Evolutionary conservation across 2,888 invertebrate species (phyloP).

Genomic region (Panzeria rudis): DNA sequence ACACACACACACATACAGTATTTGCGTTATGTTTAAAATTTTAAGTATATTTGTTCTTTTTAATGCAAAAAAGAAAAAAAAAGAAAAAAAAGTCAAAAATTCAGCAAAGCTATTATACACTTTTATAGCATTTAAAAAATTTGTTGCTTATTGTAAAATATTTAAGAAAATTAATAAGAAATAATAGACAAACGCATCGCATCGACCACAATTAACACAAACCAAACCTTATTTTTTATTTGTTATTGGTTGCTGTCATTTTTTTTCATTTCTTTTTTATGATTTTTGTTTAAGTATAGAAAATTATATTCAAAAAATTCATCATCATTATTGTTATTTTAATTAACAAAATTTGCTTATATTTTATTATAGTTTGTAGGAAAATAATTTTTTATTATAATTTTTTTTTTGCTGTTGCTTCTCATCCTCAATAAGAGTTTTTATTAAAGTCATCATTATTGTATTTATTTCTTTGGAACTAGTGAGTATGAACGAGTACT

Average conservation of each 20-base stretch:
- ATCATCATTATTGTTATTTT: conserved; percentile 42
- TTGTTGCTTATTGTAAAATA: too few species aligned
- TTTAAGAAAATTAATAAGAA: neutral
- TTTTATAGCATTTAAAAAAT: neutral
- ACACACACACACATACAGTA: neutral
- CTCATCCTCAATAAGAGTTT: conserved; percentile 66
- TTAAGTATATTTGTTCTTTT: conserved; percentile 35
- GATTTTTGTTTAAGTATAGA: conserved; percentile 21
- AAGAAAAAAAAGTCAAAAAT: conserved; percentile 1
- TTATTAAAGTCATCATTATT: conserved; percentile 53
- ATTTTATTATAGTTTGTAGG: neutral
- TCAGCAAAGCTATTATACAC: neutral
- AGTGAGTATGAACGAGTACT: conserved; percentile 5
- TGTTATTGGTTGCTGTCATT: neutral
- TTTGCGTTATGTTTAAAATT: conserved; percentile 12
- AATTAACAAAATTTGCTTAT: conserved; percentile 12
- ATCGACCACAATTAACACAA: conserved; percentile 1
- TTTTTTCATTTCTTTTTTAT: conserved; percentile 18
- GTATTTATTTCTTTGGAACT: too few species aligned
- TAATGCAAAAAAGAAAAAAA: neutral
- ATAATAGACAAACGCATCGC: conserved; percentile 27
- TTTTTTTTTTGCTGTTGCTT: conserved; percentile 38
- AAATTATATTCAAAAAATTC: conserved; percentile 15
- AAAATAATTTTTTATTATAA: conserved; percentile 17
- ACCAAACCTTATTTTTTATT: conserved; percentile 40